Conservation (phyloP, 2,113 vertebrate species). For the Edolisoma coerulescens region DNA sequence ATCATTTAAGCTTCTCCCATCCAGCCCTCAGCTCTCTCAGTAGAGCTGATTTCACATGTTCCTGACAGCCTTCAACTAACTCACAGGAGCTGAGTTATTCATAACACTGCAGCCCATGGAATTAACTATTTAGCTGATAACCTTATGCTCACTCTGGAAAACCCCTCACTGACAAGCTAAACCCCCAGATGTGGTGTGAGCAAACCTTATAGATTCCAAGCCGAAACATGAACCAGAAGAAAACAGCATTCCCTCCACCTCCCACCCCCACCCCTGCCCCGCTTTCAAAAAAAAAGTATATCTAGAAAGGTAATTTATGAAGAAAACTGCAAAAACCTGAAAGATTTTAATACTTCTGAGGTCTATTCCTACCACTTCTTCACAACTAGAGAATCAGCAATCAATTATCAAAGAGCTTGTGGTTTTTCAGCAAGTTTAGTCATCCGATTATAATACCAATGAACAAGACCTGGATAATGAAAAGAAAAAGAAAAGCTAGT, state of each 20-base stretch:
- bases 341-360: background rate
- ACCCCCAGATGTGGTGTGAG: background rate
- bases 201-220: background rate
- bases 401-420: background rate
- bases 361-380: background rate
- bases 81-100: background rate
- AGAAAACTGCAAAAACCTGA: background rate
- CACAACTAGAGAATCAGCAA: background rate
- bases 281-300: background rate
- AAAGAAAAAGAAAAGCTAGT: background rate
- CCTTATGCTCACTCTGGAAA: background rate
- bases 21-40: background rate
- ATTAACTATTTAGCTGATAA: conserved; percentile 21
- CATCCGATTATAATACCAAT: background rate
- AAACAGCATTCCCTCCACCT: background rate
- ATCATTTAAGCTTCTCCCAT: background rate
- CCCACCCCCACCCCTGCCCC: rapidly evolving
- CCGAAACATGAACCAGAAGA: background rate
- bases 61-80: background rate
- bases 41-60: background rate
- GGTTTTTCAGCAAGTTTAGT: background rate
- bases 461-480: background rate
- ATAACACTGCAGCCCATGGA: background rate
- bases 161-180: background rate
- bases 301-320: background rate